Evolutionary conservation across 2,888 invertebrate genomes (phyloP).

Genomic region (Anthrax anthrax): DNA sequence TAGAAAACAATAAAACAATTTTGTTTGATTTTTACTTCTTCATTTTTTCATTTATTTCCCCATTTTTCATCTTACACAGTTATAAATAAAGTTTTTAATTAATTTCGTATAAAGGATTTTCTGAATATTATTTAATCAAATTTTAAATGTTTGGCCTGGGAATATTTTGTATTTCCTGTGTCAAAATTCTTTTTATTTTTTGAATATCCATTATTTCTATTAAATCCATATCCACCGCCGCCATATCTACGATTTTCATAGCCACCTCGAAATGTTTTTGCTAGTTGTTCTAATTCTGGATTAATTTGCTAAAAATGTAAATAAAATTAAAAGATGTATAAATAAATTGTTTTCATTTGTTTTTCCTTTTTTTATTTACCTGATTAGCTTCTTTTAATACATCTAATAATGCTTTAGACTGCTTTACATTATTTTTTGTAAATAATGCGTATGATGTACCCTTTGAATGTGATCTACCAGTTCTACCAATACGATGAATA

Average conservation of each 20-base stretch:
- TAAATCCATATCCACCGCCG: background rate
- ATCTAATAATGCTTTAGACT: conserved; percentile 77
- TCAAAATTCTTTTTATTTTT: background rate
- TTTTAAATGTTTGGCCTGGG: no score
- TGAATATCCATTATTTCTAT: background rate
- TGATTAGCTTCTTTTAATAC: conserved; percentile 85
- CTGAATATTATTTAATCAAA: no score
- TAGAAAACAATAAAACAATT: no score
- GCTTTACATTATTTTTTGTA: conserved; percentile 73
- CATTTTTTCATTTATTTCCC: no score
- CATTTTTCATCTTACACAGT: no score
- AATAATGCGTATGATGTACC: conserved; percentile 94
- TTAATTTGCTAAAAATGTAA: conserved; percentile 46
- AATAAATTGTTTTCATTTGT: background rate
- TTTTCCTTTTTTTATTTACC: conserved; percentile 31
- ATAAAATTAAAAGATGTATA: background rate
- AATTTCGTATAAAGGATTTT: no score
- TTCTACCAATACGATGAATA: conserved; percentile 89
- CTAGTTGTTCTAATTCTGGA: conserved; percentile 71
- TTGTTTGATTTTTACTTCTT: no score
- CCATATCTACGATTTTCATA: background rate
- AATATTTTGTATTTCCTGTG: no score
- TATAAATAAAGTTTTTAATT: no score
- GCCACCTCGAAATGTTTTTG: conserved; percentile 19
- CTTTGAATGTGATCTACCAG: conserved; percentile 72